Evolutionary conservation across 2,888 invertebrate genomes (phyloP), one percentile per base, ranked within the genome.

Genomic region (Acheta domesticus): DNA sequence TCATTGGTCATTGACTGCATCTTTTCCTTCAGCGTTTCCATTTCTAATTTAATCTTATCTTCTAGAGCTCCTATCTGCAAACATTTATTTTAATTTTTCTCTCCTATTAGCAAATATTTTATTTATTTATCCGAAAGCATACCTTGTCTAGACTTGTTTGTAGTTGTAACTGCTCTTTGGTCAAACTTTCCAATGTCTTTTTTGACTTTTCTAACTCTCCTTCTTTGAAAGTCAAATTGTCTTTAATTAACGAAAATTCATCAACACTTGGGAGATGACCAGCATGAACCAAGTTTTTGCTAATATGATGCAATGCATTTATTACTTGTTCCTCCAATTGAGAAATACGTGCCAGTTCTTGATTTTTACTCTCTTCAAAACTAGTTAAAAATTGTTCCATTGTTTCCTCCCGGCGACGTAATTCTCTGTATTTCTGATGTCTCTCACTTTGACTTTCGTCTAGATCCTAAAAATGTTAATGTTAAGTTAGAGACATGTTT

Each of bases 341-440:
- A 2, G 87, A 86, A 12, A 93, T 89, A 84, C 91, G 91, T 14
- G 91, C 90, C 82, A 89, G 86, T 86, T 94, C 94, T 74, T 90
- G 90, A 12, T 87, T 88, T 81, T 92, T 90, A 81, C 88, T 91
- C 50, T 90, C 89, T 83, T 92, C 92, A 84, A 91, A 93, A 0
- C 89, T 88, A 0, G 89, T 87, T 87, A 94, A 89, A 84, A 95
- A 95, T 21, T 90, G 88, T 83, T 95, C 94, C 91, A 96, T 95
- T 1, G 92, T 92, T 86, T 94, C 93, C 85, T 95, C 96, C 78
- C 94, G 89, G 83, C 93, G 93, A 83, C 93, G 92, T 77, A 95
- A 86, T 84, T 96, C 95, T 75, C 93, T 90, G 84, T 94, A 95
- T 85, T 94, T 95, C 82, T 92, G 91, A 84, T 93, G 93, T 62